Conservation (phyloP, 2,888 invertebrate species). For the Eulithis testata region DNA sequence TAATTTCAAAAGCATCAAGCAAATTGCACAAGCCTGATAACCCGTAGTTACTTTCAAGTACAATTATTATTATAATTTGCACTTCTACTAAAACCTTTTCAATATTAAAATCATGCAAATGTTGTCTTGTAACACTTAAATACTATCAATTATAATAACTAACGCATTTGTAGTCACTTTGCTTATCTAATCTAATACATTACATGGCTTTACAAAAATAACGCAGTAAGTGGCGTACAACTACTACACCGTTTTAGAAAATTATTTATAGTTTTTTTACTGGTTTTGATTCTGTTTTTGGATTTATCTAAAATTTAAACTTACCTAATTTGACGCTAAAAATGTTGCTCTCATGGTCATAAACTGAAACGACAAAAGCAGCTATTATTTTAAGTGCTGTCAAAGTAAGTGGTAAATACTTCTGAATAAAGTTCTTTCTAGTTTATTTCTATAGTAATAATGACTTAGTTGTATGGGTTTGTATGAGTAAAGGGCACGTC, state of each 20-base stretch:
- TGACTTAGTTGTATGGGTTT: too few species aligned
- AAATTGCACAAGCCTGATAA: conserved; percentile 32
- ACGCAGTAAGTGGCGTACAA: conserved; percentile 28
- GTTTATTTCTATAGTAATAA: too few species aligned
- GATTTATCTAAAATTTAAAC: too few species aligned
- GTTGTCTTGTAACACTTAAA: conserved; percentile 42
- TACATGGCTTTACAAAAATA: conserved; percentile 36
- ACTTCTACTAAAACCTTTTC: conserved; percentile 59
- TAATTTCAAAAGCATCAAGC: conserved; percentile 23
- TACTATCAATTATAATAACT: conserved; percentile 57
- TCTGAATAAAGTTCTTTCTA: too few species aligned
- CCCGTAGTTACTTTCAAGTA: conserved; percentile 35
- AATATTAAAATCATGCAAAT: conserved; percentile 57
- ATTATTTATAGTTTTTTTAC: neutral
- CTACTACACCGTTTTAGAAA: conserved; percentile 7
- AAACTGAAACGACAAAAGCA: too few species aligned
- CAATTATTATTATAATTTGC: conserved; percentile 58
- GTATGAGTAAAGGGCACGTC: too few species aligned
- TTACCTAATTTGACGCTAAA: too few species aligned
- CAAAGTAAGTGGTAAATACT: too few species aligned
- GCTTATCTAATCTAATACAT: conserved; percentile 48
- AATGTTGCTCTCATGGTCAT: too few species aligned
- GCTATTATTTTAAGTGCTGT: too few species aligned
- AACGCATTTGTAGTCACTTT: conserved; percentile 52
- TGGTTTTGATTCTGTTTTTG: neutral